phyloP scores from a whole-genome alignment of 1,140 invertebrate species.

The Eriosoma lanigerum region DNA sequence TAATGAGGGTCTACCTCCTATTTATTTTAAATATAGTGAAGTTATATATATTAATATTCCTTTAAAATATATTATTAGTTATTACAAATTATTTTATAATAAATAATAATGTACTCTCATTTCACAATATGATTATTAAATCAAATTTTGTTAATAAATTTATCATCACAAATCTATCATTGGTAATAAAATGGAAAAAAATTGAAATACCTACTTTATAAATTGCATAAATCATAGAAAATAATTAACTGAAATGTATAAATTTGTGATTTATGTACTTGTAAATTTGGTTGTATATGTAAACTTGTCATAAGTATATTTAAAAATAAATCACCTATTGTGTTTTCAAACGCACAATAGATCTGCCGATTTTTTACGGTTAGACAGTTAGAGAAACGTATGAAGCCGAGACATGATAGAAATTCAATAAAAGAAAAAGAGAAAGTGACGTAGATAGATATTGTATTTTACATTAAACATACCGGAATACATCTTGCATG shows the following conservation, averaged over 20 bases:
- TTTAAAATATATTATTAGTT: no score
- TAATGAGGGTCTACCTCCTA: no score
- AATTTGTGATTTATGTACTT: background rate
- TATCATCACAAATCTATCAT: no score
- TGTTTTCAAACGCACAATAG: slow-evolving; percentile 30
- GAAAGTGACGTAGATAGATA: slow-evolving; percentile 33
- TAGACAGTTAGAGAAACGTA: slow-evolving; percentile 41
- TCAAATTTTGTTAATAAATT: no score
- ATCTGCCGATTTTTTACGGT: slow-evolving; percentile 47
- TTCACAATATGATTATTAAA: no score
- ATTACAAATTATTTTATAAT: no score
- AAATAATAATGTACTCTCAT: no score
- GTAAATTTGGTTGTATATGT: background rate
- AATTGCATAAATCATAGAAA: background rate
- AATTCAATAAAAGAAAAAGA: slow-evolving; percentile 38
- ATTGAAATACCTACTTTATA: background rate
- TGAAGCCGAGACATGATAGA: slow-evolving; percentile 35
- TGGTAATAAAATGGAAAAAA: no score
- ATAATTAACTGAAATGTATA: background rate
- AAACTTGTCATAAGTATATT: background rate
- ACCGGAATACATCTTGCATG: slow-evolving; percentile 13
- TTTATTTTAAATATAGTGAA: no score
- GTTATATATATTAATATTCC: no score
- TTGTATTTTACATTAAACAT: background rate
- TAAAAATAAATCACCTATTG: slow-evolving; percentile 36